Conservation (phyloP, 1,140 invertebrate species). For the Portunus trituberculatus region DNA sequence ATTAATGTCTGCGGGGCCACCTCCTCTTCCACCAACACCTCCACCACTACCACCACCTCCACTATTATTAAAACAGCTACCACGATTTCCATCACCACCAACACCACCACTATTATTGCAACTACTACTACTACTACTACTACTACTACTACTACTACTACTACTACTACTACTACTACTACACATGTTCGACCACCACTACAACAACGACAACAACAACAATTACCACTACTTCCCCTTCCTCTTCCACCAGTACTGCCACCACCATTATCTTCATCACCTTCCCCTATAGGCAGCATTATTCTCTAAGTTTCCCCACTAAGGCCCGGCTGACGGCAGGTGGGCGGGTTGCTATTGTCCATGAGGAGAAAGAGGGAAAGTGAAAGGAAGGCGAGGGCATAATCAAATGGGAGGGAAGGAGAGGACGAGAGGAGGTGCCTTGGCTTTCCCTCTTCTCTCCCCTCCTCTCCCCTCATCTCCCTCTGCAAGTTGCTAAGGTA, state of each 20-base stretch:
- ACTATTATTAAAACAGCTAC: too few species aligned
- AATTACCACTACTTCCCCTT: too few species aligned
- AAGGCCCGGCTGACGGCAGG: background rate
- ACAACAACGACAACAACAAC: too few species aligned
- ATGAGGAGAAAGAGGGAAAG: background rate
- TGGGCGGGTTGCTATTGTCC: background rate
- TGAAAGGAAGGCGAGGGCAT: conserved; percentile 18
- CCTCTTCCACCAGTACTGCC: too few species aligned
- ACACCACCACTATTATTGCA: too few species aligned
- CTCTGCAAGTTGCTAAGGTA: background rate
- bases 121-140: too few species aligned
- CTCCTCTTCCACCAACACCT: background rate
- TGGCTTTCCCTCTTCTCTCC: background rate
- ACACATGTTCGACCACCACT: too few species aligned
- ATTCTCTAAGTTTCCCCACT: conserved; percentile 13
- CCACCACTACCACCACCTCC: background rate
- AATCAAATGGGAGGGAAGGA: background rate
- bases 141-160: too few species aligned
- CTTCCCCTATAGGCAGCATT: background rate
- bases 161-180: too few species aligned
- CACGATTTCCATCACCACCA: too few species aligned
- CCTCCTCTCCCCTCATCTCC: too few species aligned
- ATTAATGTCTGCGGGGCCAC: background rate
- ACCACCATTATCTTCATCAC: too few species aligned
- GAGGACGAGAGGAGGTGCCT: background rate